These are phyloP conservation scores for Conus canariensis DNA, from an alignment of 2,888 invertebrate genomes.

Conservation along the genomic window DNA sequence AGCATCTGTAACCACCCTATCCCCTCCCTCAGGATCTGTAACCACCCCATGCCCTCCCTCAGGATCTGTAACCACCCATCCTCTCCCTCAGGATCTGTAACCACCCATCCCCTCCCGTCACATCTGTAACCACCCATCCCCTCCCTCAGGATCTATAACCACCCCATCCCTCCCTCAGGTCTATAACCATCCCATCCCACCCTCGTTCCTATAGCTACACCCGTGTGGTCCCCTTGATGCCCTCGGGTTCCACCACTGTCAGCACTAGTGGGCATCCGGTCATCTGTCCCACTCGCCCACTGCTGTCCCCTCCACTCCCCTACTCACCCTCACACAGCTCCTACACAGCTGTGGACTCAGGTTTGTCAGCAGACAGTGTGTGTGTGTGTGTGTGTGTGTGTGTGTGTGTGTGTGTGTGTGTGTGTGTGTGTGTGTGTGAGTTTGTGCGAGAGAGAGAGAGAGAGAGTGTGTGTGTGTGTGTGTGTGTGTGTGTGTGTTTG, in stretches of 20 bases:
- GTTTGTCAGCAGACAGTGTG: constrained; percentile 3
- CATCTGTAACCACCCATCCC: no score
- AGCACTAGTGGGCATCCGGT: not conserved
- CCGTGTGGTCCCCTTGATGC: not conserved
- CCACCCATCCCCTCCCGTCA: no score
- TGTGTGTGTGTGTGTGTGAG: constrained; percentile 20
- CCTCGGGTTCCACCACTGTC: not conserved
- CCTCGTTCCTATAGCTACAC: no score
- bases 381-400: constrained; percentile 8
- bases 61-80: no score
- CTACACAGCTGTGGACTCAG: not conserved
- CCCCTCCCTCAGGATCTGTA: no score
- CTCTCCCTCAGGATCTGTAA: no score
- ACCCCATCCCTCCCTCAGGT: no score
- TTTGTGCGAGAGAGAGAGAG: not conserved
- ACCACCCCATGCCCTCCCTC: no score
- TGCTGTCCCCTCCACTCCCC: not conserved
- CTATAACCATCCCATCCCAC: no score
- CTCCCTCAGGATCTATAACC: no score
- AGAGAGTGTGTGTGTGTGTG: not conserved
- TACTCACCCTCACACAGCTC: not conserved
- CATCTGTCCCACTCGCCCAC: not conserved
- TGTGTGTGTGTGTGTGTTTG: no score
- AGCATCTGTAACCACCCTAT: no score
- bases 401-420: constrained; percentile 1